These are phyloP conservation scores for Porites lobata DNA, from an alignment of 92 coral and sea anemone species.

Conservation along the genomic window DNA sequence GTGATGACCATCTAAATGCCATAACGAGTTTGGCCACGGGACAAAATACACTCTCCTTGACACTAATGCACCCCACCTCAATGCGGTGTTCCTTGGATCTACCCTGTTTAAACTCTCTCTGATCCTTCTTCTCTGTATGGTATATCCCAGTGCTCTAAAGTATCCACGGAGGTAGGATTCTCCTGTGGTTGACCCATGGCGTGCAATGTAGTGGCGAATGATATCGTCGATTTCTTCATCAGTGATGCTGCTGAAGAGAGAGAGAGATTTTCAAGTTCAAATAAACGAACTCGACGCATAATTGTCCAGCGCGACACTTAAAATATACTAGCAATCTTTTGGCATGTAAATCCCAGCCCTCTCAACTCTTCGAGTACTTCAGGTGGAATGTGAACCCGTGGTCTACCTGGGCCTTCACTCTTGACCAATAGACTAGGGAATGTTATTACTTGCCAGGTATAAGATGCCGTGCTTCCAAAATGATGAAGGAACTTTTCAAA, in stretches of 20 bases:
- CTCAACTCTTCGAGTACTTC: conserved; percentile 61
- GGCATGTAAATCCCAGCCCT: conserved; percentile 61
- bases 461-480: conserved; percentile 4
- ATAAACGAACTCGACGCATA: conserved; percentile 58
- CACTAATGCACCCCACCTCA: not conserved
- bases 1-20: conserved; percentile 74
- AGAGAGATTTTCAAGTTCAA: conserved; percentile 38
- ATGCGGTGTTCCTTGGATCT: conserved; percentile 77
- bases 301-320: conserved; percentile 69
- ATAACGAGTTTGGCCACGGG: conserved; percentile 76
- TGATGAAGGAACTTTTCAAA: conserved; percentile 36
- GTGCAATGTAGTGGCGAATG: conserved; percentile 55
- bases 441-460: not conserved
- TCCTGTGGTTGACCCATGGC: conserved; percentile 71
- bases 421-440: not conserved
- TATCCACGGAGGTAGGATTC: conserved; percentile 64
- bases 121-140: conserved; percentile 69
- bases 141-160: conserved; percentile 57
- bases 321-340: conserved; percentile 58
- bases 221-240: conserved; percentile 53
- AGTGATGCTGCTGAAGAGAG: conserved; percentile 41
- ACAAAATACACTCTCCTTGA: too few species aligned
- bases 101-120: conserved; percentile 76
- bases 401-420: conserved; percentile 59
- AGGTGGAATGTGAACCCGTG: conserved; percentile 40